Evolutionary conservation across 2,797 vertebrate genomes (phyloP).

Genomic region (Stomatorhinus walkeri): DNA sequence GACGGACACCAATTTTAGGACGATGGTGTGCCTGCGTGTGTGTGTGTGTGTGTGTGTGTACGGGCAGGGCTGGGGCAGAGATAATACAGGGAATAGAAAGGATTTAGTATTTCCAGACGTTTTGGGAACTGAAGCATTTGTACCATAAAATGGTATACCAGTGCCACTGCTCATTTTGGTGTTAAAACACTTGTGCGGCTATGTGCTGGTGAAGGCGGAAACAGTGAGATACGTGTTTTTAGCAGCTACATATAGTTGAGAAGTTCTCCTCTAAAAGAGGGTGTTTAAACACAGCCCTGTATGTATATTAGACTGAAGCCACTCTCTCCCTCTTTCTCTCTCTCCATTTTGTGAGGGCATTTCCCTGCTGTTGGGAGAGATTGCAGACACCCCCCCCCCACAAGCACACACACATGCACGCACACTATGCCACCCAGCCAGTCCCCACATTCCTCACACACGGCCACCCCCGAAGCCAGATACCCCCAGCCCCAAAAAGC

Average conservation of each 20-base stretch:
- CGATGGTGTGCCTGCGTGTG: conserved; percentile 14
- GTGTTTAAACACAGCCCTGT: conserved; percentile 35
- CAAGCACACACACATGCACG: conserved; percentile 9
- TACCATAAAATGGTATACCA: neutral
- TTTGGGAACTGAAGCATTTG: neutral
- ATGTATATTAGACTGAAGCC: conserved; percentile 56
- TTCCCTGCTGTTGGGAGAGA: conserved; percentile 66
- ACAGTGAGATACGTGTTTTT: conserved; percentile 33
- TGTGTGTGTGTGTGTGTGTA: conserved; percentile 8
- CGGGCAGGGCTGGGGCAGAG: conserved; percentile 4
- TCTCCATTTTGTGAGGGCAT: conserved; percentile 53
- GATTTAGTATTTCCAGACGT: neutral
- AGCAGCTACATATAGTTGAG: conserved; percentile 5
- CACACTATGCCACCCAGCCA: neutral
- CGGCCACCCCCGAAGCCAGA: conserved; percentile 27
- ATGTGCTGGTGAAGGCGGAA: conserved; percentile 32
- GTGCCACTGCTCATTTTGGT: conserved; percentile 33
- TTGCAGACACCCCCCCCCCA: conserved; percentile 53
- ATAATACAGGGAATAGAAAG: neutral
- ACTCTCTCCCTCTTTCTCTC: conserved; percentile 62
- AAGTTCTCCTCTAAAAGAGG: neutral
- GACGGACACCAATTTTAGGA: conserved; percentile 63
- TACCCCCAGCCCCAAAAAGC: neutral
- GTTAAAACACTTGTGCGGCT: conserved; percentile 27
- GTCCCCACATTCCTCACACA: conserved; percentile 28